phyloP scores from a whole-genome alignment of 2,797 vertebrate species.

The Lerista edwardsae region DNA sequence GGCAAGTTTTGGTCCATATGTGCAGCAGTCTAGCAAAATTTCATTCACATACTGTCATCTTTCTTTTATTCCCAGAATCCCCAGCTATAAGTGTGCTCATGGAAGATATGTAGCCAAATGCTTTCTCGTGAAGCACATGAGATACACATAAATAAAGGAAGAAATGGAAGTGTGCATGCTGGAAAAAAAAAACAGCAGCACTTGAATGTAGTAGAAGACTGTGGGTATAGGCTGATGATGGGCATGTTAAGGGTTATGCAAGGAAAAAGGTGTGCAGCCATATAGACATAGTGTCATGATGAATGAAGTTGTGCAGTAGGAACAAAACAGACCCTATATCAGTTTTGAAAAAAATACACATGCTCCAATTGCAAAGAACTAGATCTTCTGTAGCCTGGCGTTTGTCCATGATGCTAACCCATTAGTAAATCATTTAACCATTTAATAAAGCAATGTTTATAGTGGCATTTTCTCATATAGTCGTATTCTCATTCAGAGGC shows the following conservation, averaged over 20 bases:
- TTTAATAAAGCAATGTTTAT: background rate
- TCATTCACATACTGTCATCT: conserved; percentile 1
- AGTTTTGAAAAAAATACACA: rapidly evolving
- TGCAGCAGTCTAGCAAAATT: conserved; percentile 34
- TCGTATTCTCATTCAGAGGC: background rate
- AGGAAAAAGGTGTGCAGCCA: background rate
- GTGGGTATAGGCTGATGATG: too few relatives aligned
- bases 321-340: background rate
- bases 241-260: background rate
- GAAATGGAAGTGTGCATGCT: background rate
- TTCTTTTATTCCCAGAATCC: conserved; percentile 42
- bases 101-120: conserved; percentile 13
- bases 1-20: conserved; percentile 52
- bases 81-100: conserved; percentile 40
- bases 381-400: background rate
- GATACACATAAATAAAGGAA: background rate
- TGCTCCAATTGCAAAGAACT: background rate
- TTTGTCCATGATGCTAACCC: background rate
- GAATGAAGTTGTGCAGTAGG: background rate
- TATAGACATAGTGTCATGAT: background rate
- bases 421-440: too few relatives aligned
- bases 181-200: background rate
- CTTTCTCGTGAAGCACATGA: background rate
- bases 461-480: background rate
- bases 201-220: background rate